Evolutionary conservation across 1,140 invertebrate genomes (phyloP).

Genomic region (Mamestra configurata): DNA sequence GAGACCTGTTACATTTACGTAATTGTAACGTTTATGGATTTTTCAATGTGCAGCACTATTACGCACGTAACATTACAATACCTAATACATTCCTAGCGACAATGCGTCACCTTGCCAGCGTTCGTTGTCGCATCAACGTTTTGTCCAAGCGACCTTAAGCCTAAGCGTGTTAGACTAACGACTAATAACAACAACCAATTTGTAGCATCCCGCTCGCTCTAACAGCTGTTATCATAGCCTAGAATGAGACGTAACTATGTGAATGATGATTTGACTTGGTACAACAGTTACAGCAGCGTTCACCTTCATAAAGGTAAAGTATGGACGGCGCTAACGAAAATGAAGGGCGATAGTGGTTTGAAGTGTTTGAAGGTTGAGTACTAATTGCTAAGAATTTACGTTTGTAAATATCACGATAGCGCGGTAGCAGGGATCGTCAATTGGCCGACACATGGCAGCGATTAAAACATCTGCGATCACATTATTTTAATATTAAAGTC

Average conservation of each 20-base stretch:
- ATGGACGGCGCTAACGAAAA: constrained; percentile 85
- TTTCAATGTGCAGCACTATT: constrained; percentile 71
- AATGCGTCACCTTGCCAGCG: constrained; percentile 85
- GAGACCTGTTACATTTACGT: constrained; percentile 72
- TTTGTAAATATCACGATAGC: constrained; percentile 53
- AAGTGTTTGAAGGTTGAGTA: constrained; percentile 78
- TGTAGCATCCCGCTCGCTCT: constrained; percentile 73
- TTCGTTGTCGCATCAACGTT: constrained; percentile 86
- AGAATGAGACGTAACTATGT: constrained; percentile 72
- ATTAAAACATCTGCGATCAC: constrained; percentile 40
- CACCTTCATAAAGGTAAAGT: constrained; percentile 84
- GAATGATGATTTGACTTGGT: constrained; percentile 74
- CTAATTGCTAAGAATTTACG: constrained; percentile 75
- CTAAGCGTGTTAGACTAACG: constrained; percentile 79
- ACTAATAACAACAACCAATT: constrained; percentile 78
- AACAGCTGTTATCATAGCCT: constrained; percentile 55
- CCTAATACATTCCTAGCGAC: constrained; percentile 83
- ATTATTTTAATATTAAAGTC: constrained; percentile 42
- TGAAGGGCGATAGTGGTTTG: constrained; percentile 83
- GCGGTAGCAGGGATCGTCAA: constrained; percentile 19
- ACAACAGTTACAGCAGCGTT: constrained; percentile 63
- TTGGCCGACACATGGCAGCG: constrained; percentile 21
- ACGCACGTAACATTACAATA: constrained; percentile 76
- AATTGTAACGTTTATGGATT: constrained; percentile 68
- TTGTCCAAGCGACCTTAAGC: constrained; percentile 85